phyloP scores from a whole-genome alignment of 2,797 vertebrate species.

The Sternotherus odoratus region DNA sequence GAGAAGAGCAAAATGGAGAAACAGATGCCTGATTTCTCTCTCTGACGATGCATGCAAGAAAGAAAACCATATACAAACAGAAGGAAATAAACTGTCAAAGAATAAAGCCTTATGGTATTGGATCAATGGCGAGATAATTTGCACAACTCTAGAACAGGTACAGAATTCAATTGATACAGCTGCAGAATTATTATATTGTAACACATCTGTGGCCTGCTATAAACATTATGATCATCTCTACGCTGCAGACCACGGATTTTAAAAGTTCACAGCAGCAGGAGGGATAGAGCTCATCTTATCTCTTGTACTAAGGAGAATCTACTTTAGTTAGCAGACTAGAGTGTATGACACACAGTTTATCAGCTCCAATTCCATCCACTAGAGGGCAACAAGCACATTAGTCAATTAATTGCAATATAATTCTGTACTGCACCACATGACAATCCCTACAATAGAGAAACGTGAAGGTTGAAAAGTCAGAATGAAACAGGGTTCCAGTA shows the following conservation, averaged over 20 bases:
- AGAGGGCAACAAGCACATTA: accelerated
- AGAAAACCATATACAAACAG: background rate
- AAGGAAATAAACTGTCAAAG: constrained; percentile 20
- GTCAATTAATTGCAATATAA: background rate
- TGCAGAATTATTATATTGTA: background rate
- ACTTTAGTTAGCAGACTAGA: background rate
- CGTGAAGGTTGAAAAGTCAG: background rate
- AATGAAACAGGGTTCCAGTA: background rate
- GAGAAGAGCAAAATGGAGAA: background rate
- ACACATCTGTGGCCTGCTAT: background rate
- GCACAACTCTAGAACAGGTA: background rate
- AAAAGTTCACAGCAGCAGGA: background rate
- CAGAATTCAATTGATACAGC: background rate
- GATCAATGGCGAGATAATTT: background rate
- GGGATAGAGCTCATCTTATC: background rate
- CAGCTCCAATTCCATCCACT: background rate
- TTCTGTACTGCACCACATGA: background rate
- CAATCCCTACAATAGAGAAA: background rate
- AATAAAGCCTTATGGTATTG: background rate
- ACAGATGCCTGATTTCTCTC: accelerated
- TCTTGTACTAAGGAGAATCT: background rate
- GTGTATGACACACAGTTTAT: background rate
- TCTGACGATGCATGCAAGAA: background rate
- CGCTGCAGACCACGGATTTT: background rate
- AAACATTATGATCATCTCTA: background rate